Evolutionary conservation across 2,888 invertebrate species (phyloP), one percentile per base, ranked within the genome.

Genomic region (Ptilodon capucinus): DNA sequence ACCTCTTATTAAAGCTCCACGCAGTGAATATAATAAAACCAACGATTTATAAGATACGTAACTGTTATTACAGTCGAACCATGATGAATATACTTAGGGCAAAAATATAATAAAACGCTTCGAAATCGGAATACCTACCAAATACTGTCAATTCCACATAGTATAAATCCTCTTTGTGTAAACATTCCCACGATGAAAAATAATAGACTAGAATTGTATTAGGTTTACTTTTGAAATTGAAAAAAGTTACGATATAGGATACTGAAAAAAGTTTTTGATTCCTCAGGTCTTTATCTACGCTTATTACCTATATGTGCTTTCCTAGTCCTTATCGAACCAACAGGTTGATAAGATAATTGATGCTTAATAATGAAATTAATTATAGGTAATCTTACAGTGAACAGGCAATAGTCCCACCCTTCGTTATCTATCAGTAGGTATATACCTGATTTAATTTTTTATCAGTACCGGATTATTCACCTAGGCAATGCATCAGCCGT

Each of bases 391-490:
- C 14, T 14, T 32, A 32, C 13, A 14, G 11, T n/a, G 2, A 32
- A 8, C 8, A 14, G 4, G 30, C 30, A 46, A 44, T 34, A 41
- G 36, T 44, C 35, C 41, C 30, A 7, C 16, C 32, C 19, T 18
- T 21, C 40, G 42, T 44, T 58, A 51, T 57, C 54, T 40, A 30
- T 18, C 8, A 7, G 2, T n/a, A n/a, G n/a, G n/a, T n/a, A n/a
- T n/a, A n/a, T n/a, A n/a, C n/a, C 40, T 53, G 52, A 58, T 54
- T 54, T 35, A 19, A 34, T 34, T 46, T 52, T 47, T 48, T 61
- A 44, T 40, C 39, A 51, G 18, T 11, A 42, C 9, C 23, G 70
- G 74, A 76, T 79, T 79, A 78, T 66, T 78, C 72, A 68, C 78
- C 78, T 55, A 62, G 76, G 74, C 47, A 63, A 76, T 71, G 16